Conservation (phyloP, 2,888 invertebrate genomes). For the Myopa tessellatipennis region DNA sequence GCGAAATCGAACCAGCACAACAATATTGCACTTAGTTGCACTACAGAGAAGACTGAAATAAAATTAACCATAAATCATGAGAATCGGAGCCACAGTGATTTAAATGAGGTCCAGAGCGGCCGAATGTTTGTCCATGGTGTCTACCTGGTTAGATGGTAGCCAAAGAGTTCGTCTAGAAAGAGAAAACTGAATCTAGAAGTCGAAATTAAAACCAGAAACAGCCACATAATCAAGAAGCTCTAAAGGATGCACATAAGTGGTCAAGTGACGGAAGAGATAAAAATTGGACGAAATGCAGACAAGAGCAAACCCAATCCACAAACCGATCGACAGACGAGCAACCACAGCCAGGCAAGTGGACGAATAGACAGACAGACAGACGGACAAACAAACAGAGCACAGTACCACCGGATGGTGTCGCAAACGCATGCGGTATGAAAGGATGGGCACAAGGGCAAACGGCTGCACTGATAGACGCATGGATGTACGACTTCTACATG, state of each 20-base stretch:
- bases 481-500: background rate
- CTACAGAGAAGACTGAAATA: background rate
- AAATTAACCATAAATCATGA: conserved; percentile 23
- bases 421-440: too few relatives aligned
- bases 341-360: background rate
- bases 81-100: conserved; percentile 27
- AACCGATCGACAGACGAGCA: background rate
- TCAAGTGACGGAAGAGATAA: conserved; percentile 26
- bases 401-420: background rate
- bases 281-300: conserved; percentile 18
- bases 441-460: background rate
- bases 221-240: background rate
- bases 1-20: conserved; percentile 18
- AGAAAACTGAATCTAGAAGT: too few relatives aligned
- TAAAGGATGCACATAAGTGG: conserved; percentile 18
- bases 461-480: background rate
- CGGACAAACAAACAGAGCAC: background rate
- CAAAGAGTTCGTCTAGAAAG: too few relatives aligned
- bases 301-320: background rate
- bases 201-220: too few relatives aligned
- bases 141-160: background rate
- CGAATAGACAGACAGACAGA: background rate
- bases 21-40: background rate
- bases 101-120: conserved; percentile 12
- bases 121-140: background rate